Conservation (phyloP, 2,888 invertebrate genomes). For the Labia minor region DNA sequence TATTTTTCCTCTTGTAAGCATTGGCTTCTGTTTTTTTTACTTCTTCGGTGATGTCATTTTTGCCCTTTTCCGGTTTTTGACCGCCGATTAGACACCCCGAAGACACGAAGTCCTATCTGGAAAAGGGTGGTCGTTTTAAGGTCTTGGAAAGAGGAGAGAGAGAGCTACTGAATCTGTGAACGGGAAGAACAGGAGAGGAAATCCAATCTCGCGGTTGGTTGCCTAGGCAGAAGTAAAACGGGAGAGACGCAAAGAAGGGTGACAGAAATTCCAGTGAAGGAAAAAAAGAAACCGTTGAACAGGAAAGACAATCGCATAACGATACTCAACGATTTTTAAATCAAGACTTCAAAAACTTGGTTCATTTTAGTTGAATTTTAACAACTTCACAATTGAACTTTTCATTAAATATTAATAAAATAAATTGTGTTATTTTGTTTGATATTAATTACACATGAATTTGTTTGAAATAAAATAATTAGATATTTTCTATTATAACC, state of each 20-base stretch:
- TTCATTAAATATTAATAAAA: too few species aligned
- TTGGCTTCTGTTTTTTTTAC: not conserved
- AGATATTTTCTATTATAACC: too few species aligned
- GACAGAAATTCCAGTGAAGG: not conserved
- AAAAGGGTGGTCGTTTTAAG: too few species aligned
- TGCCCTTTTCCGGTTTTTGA: not conserved
- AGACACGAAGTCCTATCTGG: not conserved
- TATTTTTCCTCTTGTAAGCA: not conserved
- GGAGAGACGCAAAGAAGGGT: not conserved
- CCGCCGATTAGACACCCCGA: not conserved
- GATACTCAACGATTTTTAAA: too few species aligned
- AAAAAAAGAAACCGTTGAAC: not conserved
- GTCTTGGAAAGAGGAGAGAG: not conserved
- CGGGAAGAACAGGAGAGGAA: constrained; percentile 1
- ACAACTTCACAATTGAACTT: too few species aligned
- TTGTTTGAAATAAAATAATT: too few species aligned
- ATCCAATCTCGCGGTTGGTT: constrained; percentile 5
- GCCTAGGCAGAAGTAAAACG: not conserved
- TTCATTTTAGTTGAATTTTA: too few species aligned
- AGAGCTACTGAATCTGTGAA: not conserved
- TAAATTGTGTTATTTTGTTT: too few species aligned
- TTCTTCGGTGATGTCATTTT: not conserved
- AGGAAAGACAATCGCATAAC: not conserved
- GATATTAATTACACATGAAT: too few species aligned
- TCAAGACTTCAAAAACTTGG: too few species aligned